phyloP scores from a whole-genome alignment of 2,113 vertebrate genomes.

The Aptenodytes patagonicus region DNA sequence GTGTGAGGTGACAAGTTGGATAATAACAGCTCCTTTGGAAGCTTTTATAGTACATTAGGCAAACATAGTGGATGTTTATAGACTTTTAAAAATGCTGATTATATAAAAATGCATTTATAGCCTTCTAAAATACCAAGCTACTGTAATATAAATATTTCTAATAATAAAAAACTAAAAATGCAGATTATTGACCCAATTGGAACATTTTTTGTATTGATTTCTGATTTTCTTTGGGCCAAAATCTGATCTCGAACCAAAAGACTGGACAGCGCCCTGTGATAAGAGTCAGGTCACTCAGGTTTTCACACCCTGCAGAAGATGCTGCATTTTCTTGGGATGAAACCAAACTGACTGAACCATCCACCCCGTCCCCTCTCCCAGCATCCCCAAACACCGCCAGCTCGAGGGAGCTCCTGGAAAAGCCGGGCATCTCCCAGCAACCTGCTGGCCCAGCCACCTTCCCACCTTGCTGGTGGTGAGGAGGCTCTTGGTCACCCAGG shows the following conservation, averaged over 20 bases:
- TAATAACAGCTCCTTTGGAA: constrained; percentile 65
- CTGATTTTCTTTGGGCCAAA: neutral
- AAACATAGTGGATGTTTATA: constrained; percentile 55
- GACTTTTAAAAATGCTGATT: constrained; percentile 55
- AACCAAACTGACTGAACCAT: neutral
- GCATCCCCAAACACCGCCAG: neutral
- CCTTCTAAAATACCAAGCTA: constrained; percentile 40
- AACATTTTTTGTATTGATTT: neutral
- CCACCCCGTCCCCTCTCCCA: neutral
- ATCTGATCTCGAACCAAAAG: neutral
- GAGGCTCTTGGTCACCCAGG: neutral
- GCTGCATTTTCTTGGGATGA: neutral
- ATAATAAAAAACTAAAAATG: constrained; percentile 28
- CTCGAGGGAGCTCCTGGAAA: neutral
- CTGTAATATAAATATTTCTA: constrained; percentile 57
- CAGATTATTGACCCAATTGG: constrained; percentile 16
- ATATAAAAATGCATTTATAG: constrained; percentile 46
- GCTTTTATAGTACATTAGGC: constrained; percentile 48
- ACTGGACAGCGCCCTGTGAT: neutral
- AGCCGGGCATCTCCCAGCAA: neutral
- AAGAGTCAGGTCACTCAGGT: neutral
- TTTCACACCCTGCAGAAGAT: neutral
- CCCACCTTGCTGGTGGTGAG: neutral
- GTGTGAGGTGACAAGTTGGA: constrained; percentile 64
- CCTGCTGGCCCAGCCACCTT: neutral